These are phyloP conservation scores for Bergia sp. DNA, from an alignment of 92 coral and sea anemone species.

Conservation along the genomic window DNA sequence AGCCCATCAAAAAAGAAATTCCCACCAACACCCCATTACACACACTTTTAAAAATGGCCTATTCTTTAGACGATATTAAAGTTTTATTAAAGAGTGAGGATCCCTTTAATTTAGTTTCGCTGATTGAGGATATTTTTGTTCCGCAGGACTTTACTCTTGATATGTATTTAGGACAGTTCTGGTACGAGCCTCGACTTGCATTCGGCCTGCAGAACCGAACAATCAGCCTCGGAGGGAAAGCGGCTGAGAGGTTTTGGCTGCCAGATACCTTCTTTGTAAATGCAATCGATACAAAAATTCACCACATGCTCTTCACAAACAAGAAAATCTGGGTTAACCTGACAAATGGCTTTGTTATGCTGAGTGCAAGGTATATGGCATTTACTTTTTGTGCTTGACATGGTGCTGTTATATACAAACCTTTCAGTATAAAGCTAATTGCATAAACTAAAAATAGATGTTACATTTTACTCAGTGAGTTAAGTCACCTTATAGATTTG, in stretches of 20 bases:
- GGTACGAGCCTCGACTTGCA: conserved; percentile 96
- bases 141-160: conserved; percentile 88
- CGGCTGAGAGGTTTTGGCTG: conserved; percentile 86
- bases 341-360: conserved; percentile 88
- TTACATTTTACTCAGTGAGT: too few relatives aligned
- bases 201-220: conserved; percentile 76
- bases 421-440: conserved; percentile 72
- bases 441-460: neutral
- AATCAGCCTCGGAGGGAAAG: conserved; percentile 89
- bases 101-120: neutral
- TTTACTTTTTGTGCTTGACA: neutral
- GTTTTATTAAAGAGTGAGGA: too few relatives aligned
- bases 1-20: too few relatives aligned
- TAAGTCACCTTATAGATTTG: neutral
- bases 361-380: conserved; percentile 77
- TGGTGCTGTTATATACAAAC: conserved; percentile 16
- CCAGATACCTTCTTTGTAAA: conserved; percentile 96
- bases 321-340: conserved; percentile 92
- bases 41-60: too few relatives aligned
- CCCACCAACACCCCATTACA: too few relatives aligned
- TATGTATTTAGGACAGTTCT: conserved; percentile 95
- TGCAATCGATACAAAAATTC: conserved; percentile 91
- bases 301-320: conserved; percentile 85
- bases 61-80: too few relatives aligned
- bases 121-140: neutral